Percentiles rank a stretch among this genome's conserved stretches.
phyloP scores from a whole-genome alignment of 1,140 invertebrate species.

The Conopomorpha cramerella region DNA sequence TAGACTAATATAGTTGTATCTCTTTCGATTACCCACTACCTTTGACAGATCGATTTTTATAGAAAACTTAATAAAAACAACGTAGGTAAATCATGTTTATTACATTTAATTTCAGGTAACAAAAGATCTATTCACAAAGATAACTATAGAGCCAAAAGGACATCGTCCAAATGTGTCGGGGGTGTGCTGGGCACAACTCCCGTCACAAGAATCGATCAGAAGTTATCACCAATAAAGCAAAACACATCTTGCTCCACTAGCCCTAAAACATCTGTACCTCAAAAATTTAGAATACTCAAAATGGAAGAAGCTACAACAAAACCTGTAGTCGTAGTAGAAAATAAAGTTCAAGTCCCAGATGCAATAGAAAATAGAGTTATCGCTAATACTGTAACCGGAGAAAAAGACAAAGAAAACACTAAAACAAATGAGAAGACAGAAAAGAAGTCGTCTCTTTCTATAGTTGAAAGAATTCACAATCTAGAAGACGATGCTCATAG shows the following conservation, averaged over 20 bases:
- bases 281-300: slow-evolving; percentile 8
- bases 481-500: slow-evolving; percentile 24
- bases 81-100: too few relatives aligned
- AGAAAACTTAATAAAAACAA: too few relatives aligned
- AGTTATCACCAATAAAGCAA: slow-evolving; percentile 25
- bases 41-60: too few relatives aligned
- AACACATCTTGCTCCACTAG: slow-evolving; percentile 23
- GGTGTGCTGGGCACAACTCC: slow-evolving; percentile 12
- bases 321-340: slow-evolving; percentile 8
- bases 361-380: slow-evolving; percentile 6
- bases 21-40: too few relatives aligned
- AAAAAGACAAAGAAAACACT: slow-evolving; percentile 3
- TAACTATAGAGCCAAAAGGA: too few relatives aligned
- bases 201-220: slow-evolving; percentile 12
- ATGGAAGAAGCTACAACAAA: slow-evolving; percentile 11
- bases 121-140: too few relatives aligned
- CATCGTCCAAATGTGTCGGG: slow-evolving; percentile 28
- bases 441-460: slow-evolving; percentile 10
- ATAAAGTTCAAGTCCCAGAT: slow-evolving; percentile 6
- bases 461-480: slow-evolving; percentile 34
- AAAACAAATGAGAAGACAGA: slow-evolving; percentile 2
- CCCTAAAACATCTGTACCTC: slow-evolving; percentile 4
- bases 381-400: not conserved
- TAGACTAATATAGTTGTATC: too few relatives aligned
- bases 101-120: too few relatives aligned